Base-by-base conservation (phyloP, 2,113 vertebrate species). In the Lophius piscatorius region DNA sequence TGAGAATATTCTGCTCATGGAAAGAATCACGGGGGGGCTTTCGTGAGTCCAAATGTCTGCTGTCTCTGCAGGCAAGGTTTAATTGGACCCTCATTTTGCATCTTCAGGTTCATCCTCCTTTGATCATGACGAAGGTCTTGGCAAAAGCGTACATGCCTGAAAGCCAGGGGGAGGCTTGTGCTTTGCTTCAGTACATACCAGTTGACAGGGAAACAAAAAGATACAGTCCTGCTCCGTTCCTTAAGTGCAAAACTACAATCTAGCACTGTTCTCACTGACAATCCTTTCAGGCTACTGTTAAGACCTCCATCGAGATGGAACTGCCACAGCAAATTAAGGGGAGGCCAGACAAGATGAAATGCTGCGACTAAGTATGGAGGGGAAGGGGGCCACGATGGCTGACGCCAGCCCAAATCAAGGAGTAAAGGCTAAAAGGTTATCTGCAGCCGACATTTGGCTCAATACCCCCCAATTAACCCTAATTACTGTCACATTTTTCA, bases 1-100 rank as follows among this genome's bases (percentile, higher is more conserved):
- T 86, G 79, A 86, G 78, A 82, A 81, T 80, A 81, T 81, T 79
- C 81, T 58, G 70, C 80, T 67, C 45, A 13, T 72, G 81, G 55
- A 77, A 74, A 71, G 79, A 78, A 82, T 67, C 59, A 12, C 40
- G 29, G 13, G 45, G 52, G 22, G 62, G 29, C 80, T 59, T 56
- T 70, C 72, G 76, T 45, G n/a, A n/a, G 70, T 89, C 86, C 81
- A 67, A 61, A 71, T 55, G 11, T 60, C 77, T 63, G 63, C 73
- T 80, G 66, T 81, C 83, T 87, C 89, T 89, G 76, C 87, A 77
- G 88, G 88, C 84, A 71, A 71, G 75, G 72, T 89, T 91, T 91
- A 91, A 91, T 92, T 90, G 89, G 88, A 86, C 68, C 84, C 83
- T 80, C 77, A 73, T 87, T 81, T 63, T 24, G 80, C 84, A 82